Base-by-base conservation (phyloP, 2,113 vertebrate genomes). In the Lophius piscatorius region DNA sequence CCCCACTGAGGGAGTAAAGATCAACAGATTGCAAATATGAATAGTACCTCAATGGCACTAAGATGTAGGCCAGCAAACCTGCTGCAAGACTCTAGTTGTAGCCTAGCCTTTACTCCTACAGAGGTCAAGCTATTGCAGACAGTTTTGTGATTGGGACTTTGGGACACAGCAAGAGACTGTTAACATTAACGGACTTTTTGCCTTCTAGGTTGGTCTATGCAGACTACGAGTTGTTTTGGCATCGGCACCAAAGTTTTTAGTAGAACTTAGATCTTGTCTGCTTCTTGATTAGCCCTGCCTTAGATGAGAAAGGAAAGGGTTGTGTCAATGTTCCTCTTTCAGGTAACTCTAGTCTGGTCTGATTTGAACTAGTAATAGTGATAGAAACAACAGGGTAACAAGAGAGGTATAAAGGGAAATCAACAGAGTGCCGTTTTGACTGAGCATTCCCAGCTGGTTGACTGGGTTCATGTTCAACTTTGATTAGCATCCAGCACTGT, bases 261-360 rank as follows among this genome's bases (percentile, higher is more conserved):
- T 54, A 29, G 20, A 70, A 40, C 16, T 38, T 69, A 79, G 79
- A 60, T 42, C 24, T 50, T 11, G 69, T 52, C 26, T 56, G 47
- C 61, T 55, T 48, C 40, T 66, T 63, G 67, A 63, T 50, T 59
- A 72, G 77, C 61, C 63, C 68, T 46, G 75, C 76, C 59, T 77
- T 67, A 74, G 77, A 76, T 70, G 56, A 78, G 46, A 12, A 58
- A 41, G 56, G 36, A 40, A 62, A 39, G 42, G 59, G 35, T 65
- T 56, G 55, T 64, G 65, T 77, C 50, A 50, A 58, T 35, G 57
- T 68, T 81, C 49, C 75, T 85, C 63, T 85, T 88, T 90, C 89
- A 92, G 90, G 91, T 87, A 89, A 76, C 76, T 76, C 31, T 54
- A 49, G 75, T 72, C 63, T 59, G 58, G 61, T 52, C 59, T 70